phyloP scores from a whole-genome alignment of 1,140 invertebrate species.

The Nasonia vitripennis region DNA sequence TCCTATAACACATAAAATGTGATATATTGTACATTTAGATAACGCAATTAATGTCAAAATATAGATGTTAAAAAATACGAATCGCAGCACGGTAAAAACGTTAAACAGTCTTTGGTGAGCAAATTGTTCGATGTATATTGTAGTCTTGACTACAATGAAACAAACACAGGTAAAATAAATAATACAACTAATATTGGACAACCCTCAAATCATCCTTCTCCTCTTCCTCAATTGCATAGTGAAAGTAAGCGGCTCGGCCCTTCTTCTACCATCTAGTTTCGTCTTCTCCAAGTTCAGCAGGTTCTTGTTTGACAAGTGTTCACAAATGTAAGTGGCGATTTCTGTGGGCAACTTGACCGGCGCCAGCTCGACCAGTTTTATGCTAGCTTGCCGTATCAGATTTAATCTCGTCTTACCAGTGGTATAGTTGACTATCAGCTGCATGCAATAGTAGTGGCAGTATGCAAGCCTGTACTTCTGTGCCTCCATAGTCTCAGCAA shows the following conservation, averaged over 20 bases:
- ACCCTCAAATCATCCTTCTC: background rate
- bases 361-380: background rate
- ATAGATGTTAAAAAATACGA: too few relatives aligned
- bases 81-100: too few relatives aligned
- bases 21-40: too few relatives aligned
- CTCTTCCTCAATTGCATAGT: background rate
- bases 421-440: background rate
- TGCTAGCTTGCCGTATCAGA: background rate
- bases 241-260: background rate
- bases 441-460: background rate
- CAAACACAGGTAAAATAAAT: background rate
- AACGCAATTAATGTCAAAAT: too few relatives aligned
- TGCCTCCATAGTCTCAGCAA: background rate
- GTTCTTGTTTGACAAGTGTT: conserved; percentile 14
- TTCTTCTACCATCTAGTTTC: background rate
- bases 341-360: background rate
- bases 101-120: too few relatives aligned
- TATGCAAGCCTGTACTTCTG: background rate
- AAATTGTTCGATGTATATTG: too few relatives aligned
- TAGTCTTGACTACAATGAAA: too few relatives aligned
- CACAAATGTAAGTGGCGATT: conserved; percentile 53
- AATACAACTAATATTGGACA: background rate
- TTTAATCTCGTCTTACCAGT: background rate
- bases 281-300: conserved; percentile 16
- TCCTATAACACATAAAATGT: too few relatives aligned